These are phyloP conservation scores for Cisticola juncidis DNA, from an alignment of 2,113 vertebrate species.

Conservation along the genomic window DNA sequence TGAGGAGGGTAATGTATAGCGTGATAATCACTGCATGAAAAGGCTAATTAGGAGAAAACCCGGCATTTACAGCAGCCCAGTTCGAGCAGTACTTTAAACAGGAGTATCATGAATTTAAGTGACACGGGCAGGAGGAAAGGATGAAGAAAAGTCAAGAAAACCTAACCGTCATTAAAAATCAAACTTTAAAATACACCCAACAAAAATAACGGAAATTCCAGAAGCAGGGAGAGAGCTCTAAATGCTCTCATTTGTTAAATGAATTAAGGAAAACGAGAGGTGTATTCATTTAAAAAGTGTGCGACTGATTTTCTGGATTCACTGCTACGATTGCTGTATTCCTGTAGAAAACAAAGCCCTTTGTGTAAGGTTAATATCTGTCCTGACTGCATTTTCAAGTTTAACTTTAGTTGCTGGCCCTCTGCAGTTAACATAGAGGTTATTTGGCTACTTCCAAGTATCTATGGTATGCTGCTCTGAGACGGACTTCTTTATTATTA, in stretches of 20 bases:
- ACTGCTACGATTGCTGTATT: constrained; percentile 45
- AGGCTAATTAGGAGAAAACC: background rate
- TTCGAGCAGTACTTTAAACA: constrained; percentile 42
- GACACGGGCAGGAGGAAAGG: background rate
- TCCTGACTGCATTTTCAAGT: constrained; percentile 57
- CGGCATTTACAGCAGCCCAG: constrained; percentile 4
- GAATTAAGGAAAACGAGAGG: background rate
- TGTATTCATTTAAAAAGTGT: background rate
- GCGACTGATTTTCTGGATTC: constrained; percentile 1
- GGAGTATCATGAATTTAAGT: background rate
- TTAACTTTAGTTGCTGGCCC: constrained; percentile 55
- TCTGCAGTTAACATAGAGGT: constrained; percentile 59
- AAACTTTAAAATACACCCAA: background rate
- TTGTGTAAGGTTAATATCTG: constrained; percentile 51
- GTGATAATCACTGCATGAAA: background rate
- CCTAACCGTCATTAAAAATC: background rate
- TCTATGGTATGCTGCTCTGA: constrained; percentile 72
- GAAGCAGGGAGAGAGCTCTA: background rate
- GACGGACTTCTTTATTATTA: constrained; percentile 43
- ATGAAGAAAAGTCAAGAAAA: background rate
- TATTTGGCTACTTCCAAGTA: constrained; percentile 70
- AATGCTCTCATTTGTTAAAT: background rate
- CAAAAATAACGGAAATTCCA: background rate
- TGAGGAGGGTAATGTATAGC: background rate
- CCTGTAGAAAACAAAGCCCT: constrained; percentile 72